Conservation (phyloP, 2,888 invertebrate genomes). For the Corythucha ciliata region DNA sequence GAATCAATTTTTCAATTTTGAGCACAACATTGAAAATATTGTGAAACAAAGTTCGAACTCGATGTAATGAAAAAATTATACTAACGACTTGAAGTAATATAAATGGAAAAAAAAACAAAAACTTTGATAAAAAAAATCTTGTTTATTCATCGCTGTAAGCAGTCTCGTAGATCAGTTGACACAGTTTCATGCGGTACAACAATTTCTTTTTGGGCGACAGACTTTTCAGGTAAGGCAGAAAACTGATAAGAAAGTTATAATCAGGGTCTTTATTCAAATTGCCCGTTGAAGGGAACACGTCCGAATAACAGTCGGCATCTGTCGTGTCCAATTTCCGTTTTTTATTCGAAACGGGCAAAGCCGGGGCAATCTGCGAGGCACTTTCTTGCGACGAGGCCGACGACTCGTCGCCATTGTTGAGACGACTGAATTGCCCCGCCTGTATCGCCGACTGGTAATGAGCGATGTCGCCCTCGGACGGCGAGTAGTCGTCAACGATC, state of each 20-base stretch:
- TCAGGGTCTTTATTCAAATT: constrained; percentile 39
- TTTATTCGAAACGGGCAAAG: not conserved
- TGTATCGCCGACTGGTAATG: constrained; percentile 1
- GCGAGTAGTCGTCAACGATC: constrained; percentile 15
- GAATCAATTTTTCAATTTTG: too few species aligned
- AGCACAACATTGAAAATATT: too few species aligned
- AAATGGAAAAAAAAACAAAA: not conserved
- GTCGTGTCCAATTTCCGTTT: too few species aligned
- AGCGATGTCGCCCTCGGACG: constrained; percentile 19
- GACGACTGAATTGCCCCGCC: constrained; percentile 15
- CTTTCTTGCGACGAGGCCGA: constrained; percentile 37
- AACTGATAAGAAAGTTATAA: constrained; percentile 42
- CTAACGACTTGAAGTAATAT: too few species aligned
- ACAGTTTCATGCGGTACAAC: constrained; percentile 42
- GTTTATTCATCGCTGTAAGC: constrained; percentile 1
- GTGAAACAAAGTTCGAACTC: too few species aligned
- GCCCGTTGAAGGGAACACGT: too few species aligned
- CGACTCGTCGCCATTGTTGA: constrained; percentile 34
- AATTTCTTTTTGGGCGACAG: constrained; percentile 41
- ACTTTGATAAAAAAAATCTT: not conserved
- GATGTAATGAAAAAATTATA: too few species aligned
- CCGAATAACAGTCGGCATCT: too few species aligned
- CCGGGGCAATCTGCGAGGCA: constrained; percentile 10
- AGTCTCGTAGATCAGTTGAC: constrained; percentile 40
- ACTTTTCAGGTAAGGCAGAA: constrained; percentile 39